phyloP scores from a whole-genome alignment of 2,113 vertebrate genomes.

The Larimichthys polyactis region DNA sequence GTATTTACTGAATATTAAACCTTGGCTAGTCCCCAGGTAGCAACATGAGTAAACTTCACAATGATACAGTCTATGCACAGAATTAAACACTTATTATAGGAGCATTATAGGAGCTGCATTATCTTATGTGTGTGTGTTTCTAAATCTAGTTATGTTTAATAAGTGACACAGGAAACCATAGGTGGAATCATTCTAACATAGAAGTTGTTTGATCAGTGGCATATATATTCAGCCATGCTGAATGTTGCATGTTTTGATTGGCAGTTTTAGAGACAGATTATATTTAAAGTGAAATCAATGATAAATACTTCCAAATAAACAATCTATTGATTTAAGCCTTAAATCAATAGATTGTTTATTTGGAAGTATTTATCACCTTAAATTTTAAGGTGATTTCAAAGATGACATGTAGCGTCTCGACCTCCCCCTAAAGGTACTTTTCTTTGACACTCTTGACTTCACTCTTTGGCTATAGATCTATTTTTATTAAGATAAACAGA shows the following conservation, averaged over 20 bases:
- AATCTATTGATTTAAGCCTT: too few relatives aligned
- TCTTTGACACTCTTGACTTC: neutral
- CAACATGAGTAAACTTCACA: neutral
- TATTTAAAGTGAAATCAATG: neutral
- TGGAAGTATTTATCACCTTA: too few relatives aligned
- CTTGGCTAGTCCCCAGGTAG: neutral
- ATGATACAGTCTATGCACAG: too few relatives aligned
- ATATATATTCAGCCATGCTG: neutral
- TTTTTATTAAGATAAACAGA: slow-evolving; percentile 27
- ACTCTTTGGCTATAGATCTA: neutral
- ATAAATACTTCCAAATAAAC: neutral
- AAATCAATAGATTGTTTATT: too few relatives aligned
- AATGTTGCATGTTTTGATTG: neutral
- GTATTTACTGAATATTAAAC: neutral
- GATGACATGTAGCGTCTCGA: neutral
- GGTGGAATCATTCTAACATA: neutral
- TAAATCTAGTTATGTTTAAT: neutral
- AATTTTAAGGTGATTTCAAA: too few relatives aligned
- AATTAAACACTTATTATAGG: too few relatives aligned
- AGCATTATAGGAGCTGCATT: too few relatives aligned
- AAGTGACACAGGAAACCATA: neutral
- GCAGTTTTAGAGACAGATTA: neutral
- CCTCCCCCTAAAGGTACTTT: too few relatives aligned
- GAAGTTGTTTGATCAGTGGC: neutral
- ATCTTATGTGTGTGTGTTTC: neutral